Percentiles rank a stretch among this genome's conserved stretches.
Conservation (phyloP, 2,888 invertebrate species). For the Orchesella flavescens region DNA sequence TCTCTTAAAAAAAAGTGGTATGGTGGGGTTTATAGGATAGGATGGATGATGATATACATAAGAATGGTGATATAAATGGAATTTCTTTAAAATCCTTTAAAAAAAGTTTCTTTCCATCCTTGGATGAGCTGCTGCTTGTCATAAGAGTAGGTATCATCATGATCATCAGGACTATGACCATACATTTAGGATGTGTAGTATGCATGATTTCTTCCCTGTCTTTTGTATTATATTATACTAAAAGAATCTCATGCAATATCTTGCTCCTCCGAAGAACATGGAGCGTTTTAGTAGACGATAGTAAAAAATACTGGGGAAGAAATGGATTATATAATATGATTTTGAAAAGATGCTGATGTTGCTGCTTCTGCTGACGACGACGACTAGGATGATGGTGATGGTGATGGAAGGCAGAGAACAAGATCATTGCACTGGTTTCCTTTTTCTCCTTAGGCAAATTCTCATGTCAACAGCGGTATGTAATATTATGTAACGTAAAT, state of each 20-base stretch:
- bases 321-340: neutral
- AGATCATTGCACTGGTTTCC: conserved; percentile 69
- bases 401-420: conserved; percentile 26
- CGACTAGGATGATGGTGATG: neutral
- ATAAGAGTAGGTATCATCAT: too few species aligned
- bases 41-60: too few species aligned
- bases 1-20: neutral
- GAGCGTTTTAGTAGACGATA: too few species aligned
- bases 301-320: neutral
- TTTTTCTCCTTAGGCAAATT: conserved; percentile 59
- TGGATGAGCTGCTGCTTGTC: neutral
- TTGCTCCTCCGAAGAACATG: too few species aligned
- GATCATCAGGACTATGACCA: too few species aligned
- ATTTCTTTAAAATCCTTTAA: conserved; percentile 13
- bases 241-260: too few species aligned
- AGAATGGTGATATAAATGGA: conserved; percentile 19
- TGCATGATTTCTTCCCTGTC: too few species aligned
- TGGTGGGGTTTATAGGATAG: too few species aligned
- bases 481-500: conserved; percentile 3
- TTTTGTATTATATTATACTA: neutral
- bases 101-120: neutral
- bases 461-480: conserved; percentile 54
- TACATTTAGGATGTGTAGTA: too few species aligned
- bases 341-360: neutral
- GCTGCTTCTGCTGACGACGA: too few species aligned